These are phyloP conservation scores for Eucriotettix oculatus DNA, from an alignment of 2,888 invertebrate species.

Conservation along the genomic window DNA sequence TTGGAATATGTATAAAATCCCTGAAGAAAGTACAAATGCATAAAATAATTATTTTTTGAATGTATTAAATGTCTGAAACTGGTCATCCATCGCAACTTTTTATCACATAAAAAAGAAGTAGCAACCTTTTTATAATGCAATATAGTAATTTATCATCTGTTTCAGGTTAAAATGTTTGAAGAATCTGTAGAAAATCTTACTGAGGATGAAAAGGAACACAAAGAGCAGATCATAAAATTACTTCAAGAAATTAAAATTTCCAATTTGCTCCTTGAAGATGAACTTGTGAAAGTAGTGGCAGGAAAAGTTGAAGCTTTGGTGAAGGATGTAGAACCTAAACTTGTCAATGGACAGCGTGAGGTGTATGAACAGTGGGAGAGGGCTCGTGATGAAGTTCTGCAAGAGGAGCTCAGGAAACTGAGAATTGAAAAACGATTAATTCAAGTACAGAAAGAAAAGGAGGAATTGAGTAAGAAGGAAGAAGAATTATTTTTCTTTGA, in stretches of 20 bases:
- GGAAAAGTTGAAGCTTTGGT: slow-evolving; percentile 21
- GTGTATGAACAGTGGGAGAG: slow-evolving; percentile 41
- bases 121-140: no score
- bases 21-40: no score
- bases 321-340: slow-evolving; percentile 34
- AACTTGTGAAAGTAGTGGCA: slow-evolving; percentile 8
- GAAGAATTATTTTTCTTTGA: slow-evolving; percentile 53
- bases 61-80: not conserved
- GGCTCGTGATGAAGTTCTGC: slow-evolving; percentile 36
- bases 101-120: no score
- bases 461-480: slow-evolving; percentile 41
- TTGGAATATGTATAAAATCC: no score
- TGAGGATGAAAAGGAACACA: slow-evolving; percentile 7
- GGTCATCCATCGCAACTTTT: no score
- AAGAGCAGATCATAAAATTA: slow-evolving; percentile 3
- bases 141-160: not conserved
- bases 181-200: slow-evolving; percentile 22
- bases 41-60: no score
- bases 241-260: slow-evolving; percentile 8
- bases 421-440: slow-evolving; percentile 28
- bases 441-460: slow-evolving; percentile 40
- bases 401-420: slow-evolving; percentile 38
- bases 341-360: slow-evolving; percentile 39
- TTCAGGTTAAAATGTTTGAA: slow-evolving; percentile 26
- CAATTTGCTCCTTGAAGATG: not conserved